These are phyloP conservation scores for Rhizomys pruinosus DNA, from an alignment of 2,113 vertebrate species.

Conservation along the genomic window DNA sequence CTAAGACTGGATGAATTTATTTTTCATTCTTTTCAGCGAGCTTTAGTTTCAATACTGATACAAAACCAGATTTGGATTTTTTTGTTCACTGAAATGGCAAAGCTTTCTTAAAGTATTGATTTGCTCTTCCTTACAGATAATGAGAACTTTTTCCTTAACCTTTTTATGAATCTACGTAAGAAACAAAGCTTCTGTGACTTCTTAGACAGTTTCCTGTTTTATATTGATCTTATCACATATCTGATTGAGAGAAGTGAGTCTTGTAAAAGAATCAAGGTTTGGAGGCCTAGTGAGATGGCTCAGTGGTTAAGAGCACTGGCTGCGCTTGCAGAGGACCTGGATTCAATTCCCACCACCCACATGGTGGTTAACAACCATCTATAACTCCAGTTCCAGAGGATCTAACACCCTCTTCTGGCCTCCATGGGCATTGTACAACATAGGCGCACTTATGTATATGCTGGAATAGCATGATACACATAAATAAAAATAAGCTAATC, in stretches of 20 bases:
- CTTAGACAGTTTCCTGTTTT: not conserved
- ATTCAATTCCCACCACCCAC: not conserved
- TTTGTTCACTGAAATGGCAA: not conserved
- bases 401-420: not conserved
- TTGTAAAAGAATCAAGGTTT: not conserved
- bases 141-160: not conserved
- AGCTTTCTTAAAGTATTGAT: not conserved
- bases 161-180: not conserved
- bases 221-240: not conserved
- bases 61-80: not conserved
- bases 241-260: not conserved
- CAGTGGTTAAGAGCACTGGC: not conserved
- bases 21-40: not conserved
- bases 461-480: not conserved
- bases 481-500: not conserved
- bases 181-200: conserved; percentile 22
- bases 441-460: not conserved
- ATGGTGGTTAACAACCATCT: not conserved
- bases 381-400: not conserved
- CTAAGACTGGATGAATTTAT: not conserved
- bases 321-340: not conserved
- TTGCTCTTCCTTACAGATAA: not conserved
- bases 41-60: not conserved
- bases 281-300: not conserved
- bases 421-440: not conserved